Conservation (phyloP, 2,113 vertebrate species). For the Alethe diademata region DNA sequence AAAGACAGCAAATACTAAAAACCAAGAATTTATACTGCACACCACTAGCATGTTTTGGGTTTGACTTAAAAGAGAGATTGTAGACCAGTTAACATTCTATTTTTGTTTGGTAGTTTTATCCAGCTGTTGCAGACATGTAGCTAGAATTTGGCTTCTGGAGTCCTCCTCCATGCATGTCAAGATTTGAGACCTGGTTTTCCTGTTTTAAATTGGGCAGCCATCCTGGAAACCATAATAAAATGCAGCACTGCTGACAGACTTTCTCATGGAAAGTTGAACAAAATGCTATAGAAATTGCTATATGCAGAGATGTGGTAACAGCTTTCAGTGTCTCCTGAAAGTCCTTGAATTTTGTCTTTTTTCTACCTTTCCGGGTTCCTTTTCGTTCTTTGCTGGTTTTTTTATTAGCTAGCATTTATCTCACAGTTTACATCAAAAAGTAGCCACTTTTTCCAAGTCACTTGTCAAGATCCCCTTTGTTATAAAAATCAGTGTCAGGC, state of each 20-base stretch:
- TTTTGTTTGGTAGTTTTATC: slow-evolving; percentile 2
- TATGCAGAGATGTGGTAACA: not conserved
- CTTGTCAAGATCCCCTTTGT: not conserved
- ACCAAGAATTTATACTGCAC: not conserved
- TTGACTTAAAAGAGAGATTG: not conserved
- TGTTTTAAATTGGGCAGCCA: slow-evolving; percentile 9
- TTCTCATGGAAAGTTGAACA: slow-evolving; percentile 13
- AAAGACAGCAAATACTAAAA: not conserved
- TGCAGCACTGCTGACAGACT: not conserved
- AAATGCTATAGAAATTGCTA: not conserved
- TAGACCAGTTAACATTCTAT: not conserved
- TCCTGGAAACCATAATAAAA: slow-evolving; percentile 47
- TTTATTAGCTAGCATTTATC: not conserved
- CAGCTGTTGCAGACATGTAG: not conserved
- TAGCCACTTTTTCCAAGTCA: not conserved
- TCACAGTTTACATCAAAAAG: not conserved
- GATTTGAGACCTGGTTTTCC: slow-evolving; percentile 30
- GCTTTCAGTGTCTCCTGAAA: not conserved
- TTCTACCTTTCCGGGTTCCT: not conserved
- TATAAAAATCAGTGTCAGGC: not conserved
- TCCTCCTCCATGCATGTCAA: not conserved
- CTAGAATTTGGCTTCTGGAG: slow-evolving; percentile 1
- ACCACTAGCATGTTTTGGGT: not conserved
- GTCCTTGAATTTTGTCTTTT: not conserved
- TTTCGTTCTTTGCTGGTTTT: not conserved